These are phyloP conservation scores for Cyprinodon brontotheroides DNA, from an alignment of 2,113 vertebrate species.

Conservation along the genomic window DNA sequence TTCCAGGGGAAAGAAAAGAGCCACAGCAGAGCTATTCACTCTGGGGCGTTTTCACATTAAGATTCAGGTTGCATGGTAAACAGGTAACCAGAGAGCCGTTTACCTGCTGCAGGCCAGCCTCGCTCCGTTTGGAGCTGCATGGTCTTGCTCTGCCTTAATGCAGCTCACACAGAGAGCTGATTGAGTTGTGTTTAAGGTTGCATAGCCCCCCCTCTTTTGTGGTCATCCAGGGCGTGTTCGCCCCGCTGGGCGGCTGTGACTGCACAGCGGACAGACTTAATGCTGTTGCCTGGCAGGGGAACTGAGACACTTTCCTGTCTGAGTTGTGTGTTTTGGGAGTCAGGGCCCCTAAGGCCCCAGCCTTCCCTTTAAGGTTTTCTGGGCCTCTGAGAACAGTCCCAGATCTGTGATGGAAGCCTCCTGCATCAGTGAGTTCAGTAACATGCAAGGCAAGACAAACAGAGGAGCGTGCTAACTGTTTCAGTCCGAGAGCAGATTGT, in stretches of 20 bases:
- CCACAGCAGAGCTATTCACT: conserved; percentile 25
- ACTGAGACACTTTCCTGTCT: conserved; percentile 69
- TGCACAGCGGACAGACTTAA: conserved; percentile 76
- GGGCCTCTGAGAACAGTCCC: conserved; percentile 59
- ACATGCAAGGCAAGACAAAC: conserved; percentile 64
- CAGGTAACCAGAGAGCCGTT: conserved; percentile 65
- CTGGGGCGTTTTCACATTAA: conserved; percentile 49
- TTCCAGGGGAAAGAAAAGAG: conserved; percentile 25
- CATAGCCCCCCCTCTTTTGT: conserved; percentile 46
- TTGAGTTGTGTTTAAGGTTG: conserved; percentile 69
- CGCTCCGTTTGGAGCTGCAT: conserved; percentile 11
- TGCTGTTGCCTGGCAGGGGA: conserved; percentile 67
- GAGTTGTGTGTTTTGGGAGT: conserved; percentile 50
- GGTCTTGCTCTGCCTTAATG: conserved; percentile 65
- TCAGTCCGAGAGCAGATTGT: conserved; percentile 37
- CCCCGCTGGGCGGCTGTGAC: conserved; percentile 50
- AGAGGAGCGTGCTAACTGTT: conserved; percentile 63
- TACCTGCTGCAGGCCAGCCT: conserved; percentile 64
- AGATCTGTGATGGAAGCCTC: conserved; percentile 61
- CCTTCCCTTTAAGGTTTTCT: conserved; percentile 53
- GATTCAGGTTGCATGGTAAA: conserved; percentile 60
- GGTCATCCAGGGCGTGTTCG: conserved; percentile 60
- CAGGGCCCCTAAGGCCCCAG: conserved; percentile 49
- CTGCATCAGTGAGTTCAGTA: conserved; percentile 57
- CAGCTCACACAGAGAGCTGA: conserved; percentile 66